Evolutionary conservation across 2,888 invertebrate genomes (phyloP).

Genomic region (Drosophila diplacantha): DNA sequence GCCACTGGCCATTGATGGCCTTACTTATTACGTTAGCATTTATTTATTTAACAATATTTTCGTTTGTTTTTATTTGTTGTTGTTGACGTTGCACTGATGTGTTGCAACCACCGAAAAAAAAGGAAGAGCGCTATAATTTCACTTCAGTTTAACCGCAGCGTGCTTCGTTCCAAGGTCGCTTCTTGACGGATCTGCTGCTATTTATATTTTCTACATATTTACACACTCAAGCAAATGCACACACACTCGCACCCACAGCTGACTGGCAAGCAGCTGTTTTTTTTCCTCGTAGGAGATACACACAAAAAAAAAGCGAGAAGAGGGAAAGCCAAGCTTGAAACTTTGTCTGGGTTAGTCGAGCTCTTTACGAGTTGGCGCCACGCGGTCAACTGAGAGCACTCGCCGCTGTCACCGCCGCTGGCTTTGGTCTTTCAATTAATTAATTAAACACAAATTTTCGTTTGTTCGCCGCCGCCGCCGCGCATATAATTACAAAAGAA

Average conservation of each 20-base stretch:
- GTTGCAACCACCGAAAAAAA: slow-evolving; percentile 27
- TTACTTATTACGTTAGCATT: slow-evolving; percentile 3
- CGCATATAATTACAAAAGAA: slow-evolving; percentile 56
- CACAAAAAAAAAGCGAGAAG: neutral
- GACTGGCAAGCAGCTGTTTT: slow-evolving; percentile 56
- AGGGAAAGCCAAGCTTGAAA: neutral
- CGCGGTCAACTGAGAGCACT: slow-evolving; percentile 52
- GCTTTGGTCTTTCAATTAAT: slow-evolving; percentile 54
- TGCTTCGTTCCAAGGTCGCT: slow-evolving; percentile 54
- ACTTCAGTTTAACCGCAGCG: slow-evolving; percentile 17
- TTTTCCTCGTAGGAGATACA: neutral
- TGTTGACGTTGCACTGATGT: neutral
- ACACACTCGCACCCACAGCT: slow-evolving; percentile 47
- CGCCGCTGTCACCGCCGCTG: slow-evolving; percentile 14
- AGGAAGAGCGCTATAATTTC: slow-evolving; percentile 2
- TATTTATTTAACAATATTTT: neutral
- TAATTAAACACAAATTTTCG: slow-evolving; percentile 62
- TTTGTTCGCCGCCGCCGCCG: slow-evolving; percentile 36
- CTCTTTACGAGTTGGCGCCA: slow-evolving; percentile 61
- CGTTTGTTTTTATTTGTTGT: neutral
- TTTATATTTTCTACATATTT: slow-evolving; percentile 31
- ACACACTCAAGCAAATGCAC: slow-evolving; percentile 34
- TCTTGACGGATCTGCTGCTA: slow-evolving; percentile 26
- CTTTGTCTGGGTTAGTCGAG: slow-evolving; percentile 16
- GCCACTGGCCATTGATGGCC: slow-evolving; percentile 6